Evolutionary conservation across 2,797 vertebrate species (phyloP).

Genomic region (Trematomus bernacchii): DNA sequence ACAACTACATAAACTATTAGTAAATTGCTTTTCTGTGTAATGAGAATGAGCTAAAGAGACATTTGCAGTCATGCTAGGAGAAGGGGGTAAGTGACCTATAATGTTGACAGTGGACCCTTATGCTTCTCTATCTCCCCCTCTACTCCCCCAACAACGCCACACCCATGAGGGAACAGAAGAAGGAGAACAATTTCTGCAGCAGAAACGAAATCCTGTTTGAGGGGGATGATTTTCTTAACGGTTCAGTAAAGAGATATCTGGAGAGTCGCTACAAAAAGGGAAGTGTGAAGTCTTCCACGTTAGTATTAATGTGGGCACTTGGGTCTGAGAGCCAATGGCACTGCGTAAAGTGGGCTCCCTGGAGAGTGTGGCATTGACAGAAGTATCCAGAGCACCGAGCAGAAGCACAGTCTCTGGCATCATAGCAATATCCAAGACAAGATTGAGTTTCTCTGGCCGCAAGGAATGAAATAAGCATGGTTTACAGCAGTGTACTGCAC

Average conservation of each 20-base stretch:
- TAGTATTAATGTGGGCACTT: slow-evolving; percentile 60
- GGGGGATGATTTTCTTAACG: slow-evolving; percentile 68
- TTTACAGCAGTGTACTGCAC: slow-evolving; percentile 26
- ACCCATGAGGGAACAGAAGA: slow-evolving; percentile 31
- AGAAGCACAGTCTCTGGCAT: slow-evolving; percentile 40
- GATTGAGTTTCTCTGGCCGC: slow-evolving; percentile 36
- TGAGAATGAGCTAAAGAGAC: slow-evolving; percentile 22
- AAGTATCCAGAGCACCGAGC: slow-evolving; percentile 34
- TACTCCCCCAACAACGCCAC: slow-evolving; percentile 37
- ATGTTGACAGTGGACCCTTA: slow-evolving; percentile 31
- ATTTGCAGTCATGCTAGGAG: slow-evolving; percentile 10
- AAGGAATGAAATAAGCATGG: slow-evolving; percentile 26
- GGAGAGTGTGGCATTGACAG: slow-evolving; percentile 58
- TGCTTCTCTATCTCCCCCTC: slow-evolving; percentile 26
- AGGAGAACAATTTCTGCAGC: slow-evolving; percentile 53
- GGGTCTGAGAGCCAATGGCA: slow-evolving; percentile 48
- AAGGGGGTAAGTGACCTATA: not conserved
- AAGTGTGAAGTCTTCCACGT: slow-evolving; percentile 63
- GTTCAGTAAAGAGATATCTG: slow-evolving; percentile 65
- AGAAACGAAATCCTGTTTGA: slow-evolving; percentile 70
- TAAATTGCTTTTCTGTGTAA: not conserved
- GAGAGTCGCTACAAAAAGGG: slow-evolving; percentile 46
- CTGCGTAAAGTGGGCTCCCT: slow-evolving; percentile 34
- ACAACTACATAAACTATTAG: not conserved
- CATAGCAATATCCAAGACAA: slow-evolving; percentile 31